Conservation (phyloP, 1,140 invertebrate genomes). For the Drosophila bipectinata region DNA sequence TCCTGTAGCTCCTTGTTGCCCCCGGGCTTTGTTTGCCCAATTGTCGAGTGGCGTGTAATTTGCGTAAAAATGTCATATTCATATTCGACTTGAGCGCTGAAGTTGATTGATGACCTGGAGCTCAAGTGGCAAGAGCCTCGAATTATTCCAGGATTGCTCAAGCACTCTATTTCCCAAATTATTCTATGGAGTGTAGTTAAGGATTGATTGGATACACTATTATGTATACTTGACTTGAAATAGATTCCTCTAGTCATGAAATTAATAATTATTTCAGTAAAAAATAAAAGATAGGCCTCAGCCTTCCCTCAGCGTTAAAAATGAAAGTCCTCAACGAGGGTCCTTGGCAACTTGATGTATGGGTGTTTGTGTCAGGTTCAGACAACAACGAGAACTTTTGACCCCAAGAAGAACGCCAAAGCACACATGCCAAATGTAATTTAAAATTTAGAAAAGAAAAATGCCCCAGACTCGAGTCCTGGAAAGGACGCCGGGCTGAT, state of each 20-base stretch:
- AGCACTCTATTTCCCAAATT: slow-evolving; percentile 19
- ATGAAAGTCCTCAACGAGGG: slow-evolving; percentile 43
- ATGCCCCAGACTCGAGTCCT: slow-evolving; percentile 18
- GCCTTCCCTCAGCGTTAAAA: slow-evolving; percentile 36
- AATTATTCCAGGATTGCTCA: slow-evolving; percentile 20
- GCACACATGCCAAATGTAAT: slow-evolving; percentile 62
- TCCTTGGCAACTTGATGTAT: slow-evolving; percentile 24
- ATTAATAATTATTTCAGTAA: not conserved
- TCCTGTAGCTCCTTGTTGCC: slow-evolving; percentile 12
- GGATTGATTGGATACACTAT: slow-evolving; percentile 2
- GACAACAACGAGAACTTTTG: slow-evolving; percentile 14
- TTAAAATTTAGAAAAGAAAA: slow-evolving; percentile 73
- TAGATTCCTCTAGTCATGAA: too few species aligned
- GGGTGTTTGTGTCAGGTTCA: slow-evolving; percentile 34
- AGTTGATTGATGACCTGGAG: slow-evolving; percentile 69
- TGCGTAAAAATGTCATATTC: slow-evolving; percentile 82
- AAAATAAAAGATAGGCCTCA: slow-evolving; percentile 7
- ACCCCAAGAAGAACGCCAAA: slow-evolving; percentile 21
- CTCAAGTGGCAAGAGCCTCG: slow-evolving; percentile 43
- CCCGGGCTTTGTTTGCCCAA: slow-evolving; percentile 45
- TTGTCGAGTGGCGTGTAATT: slow-evolving; percentile 77
- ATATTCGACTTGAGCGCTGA: slow-evolving; percentile 63
- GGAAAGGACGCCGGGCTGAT: slow-evolving; percentile 74
- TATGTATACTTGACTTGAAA: not conserved
- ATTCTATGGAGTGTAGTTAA: not conserved